Base-by-base conservation (phyloP, 2,888 invertebrate genomes). In the Seira sanloemensis region DNA sequence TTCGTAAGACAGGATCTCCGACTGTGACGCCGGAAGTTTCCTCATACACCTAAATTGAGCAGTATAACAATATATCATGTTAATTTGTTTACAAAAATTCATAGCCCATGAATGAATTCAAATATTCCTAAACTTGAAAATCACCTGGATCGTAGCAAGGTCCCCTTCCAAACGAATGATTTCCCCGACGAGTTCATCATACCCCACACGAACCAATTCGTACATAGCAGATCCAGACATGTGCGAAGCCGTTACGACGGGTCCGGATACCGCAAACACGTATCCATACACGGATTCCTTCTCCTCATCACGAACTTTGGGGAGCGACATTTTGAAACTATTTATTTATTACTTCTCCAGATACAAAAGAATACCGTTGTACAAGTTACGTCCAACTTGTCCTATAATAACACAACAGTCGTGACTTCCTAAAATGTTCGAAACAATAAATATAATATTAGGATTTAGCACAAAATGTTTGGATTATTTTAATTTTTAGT, bases 171-270 rank as follows among this genome's bases (percentile, higher is more conserved):
- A 94, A 92, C 99, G 96, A 92, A 99, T 99, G 92, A 99, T 99
- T 93, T 99, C 99, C 88, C 99, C 99, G 18, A 99, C 99, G 90
- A 99, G 93, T 92, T 99, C 98, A 90, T 95, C 94, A 93, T 99
- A 98, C 0, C 99, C 99, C 62, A 99, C 99, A 90, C 99, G 95
- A 88, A 99, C 99, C 93, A 99, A 92, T 93, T 99, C 99, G 95
- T 99, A 99, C 98, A 99, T 99, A 94, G 99, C 99, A 26, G 99
- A 97, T 86, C 99, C 99, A 85, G 98, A 95, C 99, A 99, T 99
- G 91, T 96, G 96, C 92, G 99, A 98, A 88, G 99, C 99, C 86
- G 98, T 99, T 72, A 99, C 99, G 92, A 99, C 99, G 98, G 99
- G 99, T 90, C 99, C 99, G 79, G 99, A 99, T 23, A 99, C 99